A percentile compares a stretch with the other conserved stretches of the same genome.
These are phyloP conservation scores for Spialia ferax DNA, from an alignment of 2,888 invertebrate species.

Conservation along the genomic window DNA sequence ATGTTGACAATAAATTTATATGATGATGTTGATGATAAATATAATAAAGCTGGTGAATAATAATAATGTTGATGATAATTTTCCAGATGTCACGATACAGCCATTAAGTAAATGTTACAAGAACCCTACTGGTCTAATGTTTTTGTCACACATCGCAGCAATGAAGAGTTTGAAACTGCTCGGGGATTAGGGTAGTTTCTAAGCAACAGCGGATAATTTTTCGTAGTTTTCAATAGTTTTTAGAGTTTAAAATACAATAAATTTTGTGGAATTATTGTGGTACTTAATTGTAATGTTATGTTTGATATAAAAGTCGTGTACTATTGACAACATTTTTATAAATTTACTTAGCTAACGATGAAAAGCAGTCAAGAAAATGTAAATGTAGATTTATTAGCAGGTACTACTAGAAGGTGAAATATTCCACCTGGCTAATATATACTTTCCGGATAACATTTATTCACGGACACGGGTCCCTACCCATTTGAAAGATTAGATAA, in stretches of 20 bases:
- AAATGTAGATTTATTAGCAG: too few species aligned
- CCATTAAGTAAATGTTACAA: constrained; percentile 63
- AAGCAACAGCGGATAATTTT: background rate
- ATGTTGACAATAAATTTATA: too few species aligned
- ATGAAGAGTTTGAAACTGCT: constrained; percentile 64
- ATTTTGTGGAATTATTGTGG: too few species aligned
- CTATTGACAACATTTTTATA: too few species aligned
- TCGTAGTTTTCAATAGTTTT: background rate
- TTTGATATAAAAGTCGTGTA: too few species aligned
- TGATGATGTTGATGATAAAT: too few species aligned
- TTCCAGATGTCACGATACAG: constrained; percentile 71
- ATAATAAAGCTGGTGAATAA: background rate
- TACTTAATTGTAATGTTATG: too few species aligned
- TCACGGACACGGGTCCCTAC: background rate
- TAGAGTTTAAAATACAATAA: background rate
- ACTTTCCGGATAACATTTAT: background rate
- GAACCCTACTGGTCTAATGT: constrained; percentile 58
- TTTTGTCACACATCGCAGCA: constrained; percentile 67
- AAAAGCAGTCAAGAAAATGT: too few species aligned
- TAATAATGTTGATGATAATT: background rate
- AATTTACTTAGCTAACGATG: too few species aligned
- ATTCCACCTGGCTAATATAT: background rate
- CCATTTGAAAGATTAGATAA: background rate
- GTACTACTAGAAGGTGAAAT: background rate
- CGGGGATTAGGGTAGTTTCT: constrained; percentile 44